Evolutionary conservation across 2,113 vertebrate species (phyloP), one percentile per base, ranked within the genome.

Genomic region (Galeopterus variegatus): DNA sequence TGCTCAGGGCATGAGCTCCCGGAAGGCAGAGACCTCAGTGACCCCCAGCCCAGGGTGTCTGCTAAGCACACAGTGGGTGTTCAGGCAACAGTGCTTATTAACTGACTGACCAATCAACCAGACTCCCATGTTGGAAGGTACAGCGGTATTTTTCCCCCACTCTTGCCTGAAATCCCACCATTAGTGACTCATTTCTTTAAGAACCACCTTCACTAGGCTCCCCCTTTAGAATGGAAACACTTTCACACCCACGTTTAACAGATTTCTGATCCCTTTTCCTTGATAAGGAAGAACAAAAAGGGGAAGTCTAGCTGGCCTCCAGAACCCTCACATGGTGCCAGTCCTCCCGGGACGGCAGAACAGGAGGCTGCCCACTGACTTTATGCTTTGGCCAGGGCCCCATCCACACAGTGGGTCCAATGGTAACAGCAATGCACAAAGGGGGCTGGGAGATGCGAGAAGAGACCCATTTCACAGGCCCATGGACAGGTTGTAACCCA

Each of bases 241-340:
- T 79, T 58, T 77, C 72, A 64, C 8, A 0, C 14, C 79, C 72
- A 12, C 1, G 2, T 9, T 19, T 1, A 64, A 31, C 69, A 90
- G 50, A 75, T 73, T 36, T 73, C 88, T 70, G 65, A 36, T 60
- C 60, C 24, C 79, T 67, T 88, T 84, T 86, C 82, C 85, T 73
- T 8, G 41, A 64, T 67, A 88, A 96, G 82, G 69, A 89, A 62
- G 69, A 81, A 77, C 54, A 88, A 88, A 97, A 97, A 96, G 52
- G 52, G 85, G 72, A 85, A 85, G 88, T 77, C 70, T 2, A 5
- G 17, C 31, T 21, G 48, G 90, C 56, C 90, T 50, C 19, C 1
- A 5, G 64, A 80, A 21, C 48, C 36, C 82, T 72, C 70, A 17
- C 33, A 0, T 10, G 45, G 7, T n/a, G 11, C 76, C 3, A 8